Base-by-base conservation (phyloP, 2,888 invertebrate species). In the Cerastis rubricosa region DNA sequence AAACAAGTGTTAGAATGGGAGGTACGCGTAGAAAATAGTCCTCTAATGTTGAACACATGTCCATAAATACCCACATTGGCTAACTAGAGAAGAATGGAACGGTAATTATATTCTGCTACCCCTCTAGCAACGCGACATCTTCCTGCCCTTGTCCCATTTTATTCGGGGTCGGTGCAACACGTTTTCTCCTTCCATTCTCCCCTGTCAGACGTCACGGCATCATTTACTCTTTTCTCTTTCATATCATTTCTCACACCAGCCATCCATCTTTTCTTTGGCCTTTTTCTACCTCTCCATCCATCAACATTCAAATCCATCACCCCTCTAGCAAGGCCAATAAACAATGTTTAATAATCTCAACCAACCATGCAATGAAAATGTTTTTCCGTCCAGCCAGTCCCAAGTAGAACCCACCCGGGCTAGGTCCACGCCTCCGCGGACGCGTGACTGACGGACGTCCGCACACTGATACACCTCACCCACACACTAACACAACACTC, bases 401-500 rank as follows among this genome's bases (percentile, higher is more conserved):
- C 83, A 90, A 91, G 81, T 78, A 86, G 84, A 89, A 84, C 80
- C 70, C 70, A 83, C 87, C 81, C 79, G 81, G 84, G 86, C 85
- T 87, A 89, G 89, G 91, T 91, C 91, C 91, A 91, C 91, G 90
- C 89, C 91, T 90, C 87, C 88, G 90, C 89, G 91, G 93, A 93
- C 93, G 89, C 91, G 93, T 94, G 94, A 94, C 93, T 93, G 94
- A 94, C 94, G 93, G 93, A 92, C 93, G 92, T 90, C 90, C 84
- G 87, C 90, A 91, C 92, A 93, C 92, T 84, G 75, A 64, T 78
- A 74, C 82, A 81, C 47, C 49, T 70, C 76, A 83, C 83, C 67
- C 84, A 83, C 84, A 90, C 88, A 76, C 61, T 65, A 74, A 70
- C 85, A 78, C 70, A 54, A 4, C 67, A 49, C 0, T 12, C 70